These are phyloP conservation scores for Pantala flavescens DNA, from an alignment of 1,140 invertebrate species.

Conservation along the genomic window DNA sequence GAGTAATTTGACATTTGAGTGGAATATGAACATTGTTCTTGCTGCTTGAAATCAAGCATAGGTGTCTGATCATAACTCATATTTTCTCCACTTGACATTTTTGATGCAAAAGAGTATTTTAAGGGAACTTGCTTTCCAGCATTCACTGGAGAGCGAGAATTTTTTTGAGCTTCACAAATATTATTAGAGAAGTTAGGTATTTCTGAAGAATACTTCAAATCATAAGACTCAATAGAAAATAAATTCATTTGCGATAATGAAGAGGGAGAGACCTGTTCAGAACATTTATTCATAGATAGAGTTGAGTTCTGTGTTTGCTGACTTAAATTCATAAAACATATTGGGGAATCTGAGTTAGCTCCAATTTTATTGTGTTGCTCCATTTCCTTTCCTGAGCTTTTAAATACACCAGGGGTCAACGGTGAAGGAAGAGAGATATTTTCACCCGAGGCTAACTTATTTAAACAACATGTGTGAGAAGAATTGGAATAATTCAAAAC, in stretches of 20 bases:
- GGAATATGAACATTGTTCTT: background rate
- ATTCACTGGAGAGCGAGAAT: background rate
- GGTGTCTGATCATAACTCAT: background rate
- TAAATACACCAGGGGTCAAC: background rate
- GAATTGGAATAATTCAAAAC: background rate
- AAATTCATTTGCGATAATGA: background rate
- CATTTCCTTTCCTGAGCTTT: background rate
- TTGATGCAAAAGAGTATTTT: background rate
- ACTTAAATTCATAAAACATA: background rate
- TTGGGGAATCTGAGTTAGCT: background rate
- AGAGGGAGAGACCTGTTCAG: background rate
- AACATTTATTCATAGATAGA: background rate
- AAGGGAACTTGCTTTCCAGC: background rate
- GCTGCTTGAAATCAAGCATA: background rate
- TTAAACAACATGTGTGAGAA: background rate
- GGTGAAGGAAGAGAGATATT: background rate
- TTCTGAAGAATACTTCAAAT: background rate
- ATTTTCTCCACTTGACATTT: background rate
- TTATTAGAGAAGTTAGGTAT: background rate
- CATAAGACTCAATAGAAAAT: background rate
- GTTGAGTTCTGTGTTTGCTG: background rate
- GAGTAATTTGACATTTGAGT: background rate
- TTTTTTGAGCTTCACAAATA: background rate
- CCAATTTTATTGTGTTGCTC: background rate
- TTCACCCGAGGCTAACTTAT: background rate